Percentiles rank a stretch among this genome's conserved stretches.
phyloP scores from a whole-genome alignment of 2,888 invertebrate genomes.

The Zygothrica quintamaculata region DNA sequence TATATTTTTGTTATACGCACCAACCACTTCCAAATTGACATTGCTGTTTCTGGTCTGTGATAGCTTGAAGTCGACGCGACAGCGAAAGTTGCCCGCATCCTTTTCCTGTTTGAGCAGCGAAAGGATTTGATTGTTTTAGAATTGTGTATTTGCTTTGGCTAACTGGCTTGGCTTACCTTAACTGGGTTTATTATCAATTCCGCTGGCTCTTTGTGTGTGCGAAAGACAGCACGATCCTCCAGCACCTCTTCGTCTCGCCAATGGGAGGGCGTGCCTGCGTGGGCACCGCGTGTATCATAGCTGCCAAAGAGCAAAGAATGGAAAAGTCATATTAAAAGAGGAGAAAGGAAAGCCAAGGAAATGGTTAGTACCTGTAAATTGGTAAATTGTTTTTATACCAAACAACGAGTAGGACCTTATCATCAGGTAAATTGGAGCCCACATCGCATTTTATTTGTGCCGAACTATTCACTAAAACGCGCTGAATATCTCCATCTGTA shows the following conservation, averaged over 20 bases:
- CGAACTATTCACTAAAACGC: constrained; percentile 89
- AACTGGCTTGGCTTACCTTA: constrained; percentile 81
- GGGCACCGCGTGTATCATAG: constrained; percentile 87
- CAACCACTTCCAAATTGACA: constrained; percentile 91
- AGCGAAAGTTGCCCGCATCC: constrained; percentile 90
- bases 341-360: not conserved
- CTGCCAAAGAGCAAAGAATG: constrained; percentile 78
- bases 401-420: constrained; percentile 92
- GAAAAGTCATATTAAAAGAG: not conserved
- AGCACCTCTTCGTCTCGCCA: constrained; percentile 88
- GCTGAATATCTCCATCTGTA: constrained; percentile 84
- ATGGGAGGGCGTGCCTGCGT: constrained; percentile 86
- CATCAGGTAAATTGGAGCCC: constrained; percentile 90
- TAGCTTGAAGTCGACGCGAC: constrained; percentile 91
- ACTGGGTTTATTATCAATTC: constrained; percentile 87
- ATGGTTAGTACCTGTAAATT: constrained; percentile 91
- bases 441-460: constrained; percentile 95
- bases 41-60: constrained; percentile 91
- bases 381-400: constrained; percentile 96
- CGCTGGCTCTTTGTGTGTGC: constrained; percentile 86
- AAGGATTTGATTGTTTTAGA: constrained; percentile 66
- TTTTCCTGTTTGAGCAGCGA: constrained; percentile 85
- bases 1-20: constrained; percentile 86
- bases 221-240: constrained; percentile 87
- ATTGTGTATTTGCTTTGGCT: constrained; percentile 20